Conservation (phyloP, 2,888 invertebrate species). For the Allolobophora icterica region DNA sequence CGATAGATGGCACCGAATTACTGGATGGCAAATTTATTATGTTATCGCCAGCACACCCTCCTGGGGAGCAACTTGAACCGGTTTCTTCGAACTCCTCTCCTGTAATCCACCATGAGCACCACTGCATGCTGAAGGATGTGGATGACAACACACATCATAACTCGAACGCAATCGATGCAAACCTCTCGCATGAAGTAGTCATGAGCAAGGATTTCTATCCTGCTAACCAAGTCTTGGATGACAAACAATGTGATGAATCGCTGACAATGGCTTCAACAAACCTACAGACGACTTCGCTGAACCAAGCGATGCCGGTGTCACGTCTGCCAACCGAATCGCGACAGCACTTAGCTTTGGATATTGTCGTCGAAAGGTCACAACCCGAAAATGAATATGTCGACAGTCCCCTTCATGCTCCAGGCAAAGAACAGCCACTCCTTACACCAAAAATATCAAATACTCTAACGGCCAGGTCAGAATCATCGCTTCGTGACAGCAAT, state of each 20-base stretch:
- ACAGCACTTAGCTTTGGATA: background rate
- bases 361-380: background rate
- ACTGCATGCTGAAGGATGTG: background rate
- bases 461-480: background rate
- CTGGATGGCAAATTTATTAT: background rate
- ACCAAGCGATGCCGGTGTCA: constrained; percentile 33
- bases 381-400: constrained; percentile 31
- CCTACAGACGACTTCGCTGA: constrained; percentile 11
- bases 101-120: background rate
- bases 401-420: background rate
- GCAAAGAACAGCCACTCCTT: background rate
- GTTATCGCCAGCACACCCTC: background rate
- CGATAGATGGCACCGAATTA: background rate
- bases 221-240: background rate
- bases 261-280: background rate
- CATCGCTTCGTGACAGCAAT: constrained; percentile 6
- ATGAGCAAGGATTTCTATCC: background rate
- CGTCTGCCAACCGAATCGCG: constrained; percentile 30
- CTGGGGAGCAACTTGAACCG: background rate
- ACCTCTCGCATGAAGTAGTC: background rate
- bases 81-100: background rate
- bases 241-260: background rate
- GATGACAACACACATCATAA: background rate
- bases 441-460: background rate
- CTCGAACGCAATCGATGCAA: background rate